A percentile compares a stretch with the other conserved stretches of the same genome.
These are phyloP conservation scores for Apoda limacodes DNA, from an alignment of 2,888 invertebrate genomes.

Conservation along the genomic window DNA sequence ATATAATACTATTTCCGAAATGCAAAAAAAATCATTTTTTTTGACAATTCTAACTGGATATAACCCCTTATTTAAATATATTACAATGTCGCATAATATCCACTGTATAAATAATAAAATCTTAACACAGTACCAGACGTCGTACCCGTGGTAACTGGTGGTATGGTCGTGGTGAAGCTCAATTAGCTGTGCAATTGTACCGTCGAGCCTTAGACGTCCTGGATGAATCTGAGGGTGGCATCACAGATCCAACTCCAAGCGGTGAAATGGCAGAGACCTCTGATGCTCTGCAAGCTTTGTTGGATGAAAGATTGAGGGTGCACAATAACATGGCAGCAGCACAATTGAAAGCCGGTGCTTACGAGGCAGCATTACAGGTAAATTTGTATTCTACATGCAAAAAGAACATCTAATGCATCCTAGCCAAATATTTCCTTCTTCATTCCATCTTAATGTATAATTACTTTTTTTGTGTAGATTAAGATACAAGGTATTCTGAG, in stretches of 20 bases:
- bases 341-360: constrained; percentile 88
- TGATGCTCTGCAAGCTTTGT: constrained; percentile 51
- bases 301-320: constrained; percentile 86
- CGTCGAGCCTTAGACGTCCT: constrained; percentile 85
- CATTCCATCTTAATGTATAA: too few species aligned
- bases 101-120: too few species aligned
- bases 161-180: constrained; percentile 85
- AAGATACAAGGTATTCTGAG: too few species aligned
- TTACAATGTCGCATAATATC: too few species aligned
- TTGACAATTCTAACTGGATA: too few species aligned
- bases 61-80: too few species aligned
- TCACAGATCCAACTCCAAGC: constrained; percentile 62
- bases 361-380: constrained; percentile 84
- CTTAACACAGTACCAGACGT: constrained; percentile 51
- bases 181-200: constrained; percentile 87
- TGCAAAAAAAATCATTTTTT: too few species aligned
- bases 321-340: constrained; percentile 94
- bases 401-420: too few species aligned
- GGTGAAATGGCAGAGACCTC: constrained; percentile 47
- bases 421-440: too few species aligned
- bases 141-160: constrained; percentile 92
- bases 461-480: too few species aligned
- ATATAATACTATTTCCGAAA: too few species aligned
- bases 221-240: constrained; percentile 78
- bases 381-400: too few species aligned